Evolutionary conservation across 2,797 vertebrate species (phyloP), one percentile per base, ranked within the genome.

Genomic region (Psittacula derbiana): DNA sequence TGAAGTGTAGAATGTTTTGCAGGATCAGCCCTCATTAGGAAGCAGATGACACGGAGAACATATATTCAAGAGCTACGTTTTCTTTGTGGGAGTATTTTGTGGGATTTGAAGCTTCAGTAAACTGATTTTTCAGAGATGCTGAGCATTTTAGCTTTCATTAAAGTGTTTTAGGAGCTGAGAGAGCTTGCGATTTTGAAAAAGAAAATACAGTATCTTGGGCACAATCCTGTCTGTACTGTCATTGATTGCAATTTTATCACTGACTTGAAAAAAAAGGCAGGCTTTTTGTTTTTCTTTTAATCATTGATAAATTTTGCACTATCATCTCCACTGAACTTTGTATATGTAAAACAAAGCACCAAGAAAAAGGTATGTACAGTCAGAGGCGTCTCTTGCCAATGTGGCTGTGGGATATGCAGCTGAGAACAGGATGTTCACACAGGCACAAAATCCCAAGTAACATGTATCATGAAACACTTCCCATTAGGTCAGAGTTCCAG

Each of bases 371-470:
- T 11, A 27, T 10, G 5, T 53, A 21, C 2, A 47, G 31, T 49
- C 61, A 65, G 82, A 90, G 46, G 58, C 24, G 43, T 25, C 21
- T 80, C 61, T 94, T 1, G 2, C 40, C 83, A 72, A 75, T 36
- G 78, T 8, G 28, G 12, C n/a, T 90, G 49, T 94, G 36, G 66
- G 47, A 83, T 62, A 65, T 30, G 53, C 46, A 86, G 50, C 67
- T 88, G 82, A 88, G 80, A 95, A 93, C 53, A 95, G 82, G 90
- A 93, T 93, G 66, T 95, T 92, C 92, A 88, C 80, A 88, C 70
- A 81, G 83, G 50, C 94, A 88, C 62, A 73, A 92, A 95, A 88
- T 66, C 91, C 62, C 93, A 75, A 91, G 50, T 44, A 91, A 79
- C 8, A 40, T 61, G 50, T 57, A 90, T 76, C 86, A 84, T 57